These are phyloP conservation scores for Neodiprion pinetum DNA, from an alignment of 1,140 invertebrate genomes.

Conservation along the genomic window DNA sequence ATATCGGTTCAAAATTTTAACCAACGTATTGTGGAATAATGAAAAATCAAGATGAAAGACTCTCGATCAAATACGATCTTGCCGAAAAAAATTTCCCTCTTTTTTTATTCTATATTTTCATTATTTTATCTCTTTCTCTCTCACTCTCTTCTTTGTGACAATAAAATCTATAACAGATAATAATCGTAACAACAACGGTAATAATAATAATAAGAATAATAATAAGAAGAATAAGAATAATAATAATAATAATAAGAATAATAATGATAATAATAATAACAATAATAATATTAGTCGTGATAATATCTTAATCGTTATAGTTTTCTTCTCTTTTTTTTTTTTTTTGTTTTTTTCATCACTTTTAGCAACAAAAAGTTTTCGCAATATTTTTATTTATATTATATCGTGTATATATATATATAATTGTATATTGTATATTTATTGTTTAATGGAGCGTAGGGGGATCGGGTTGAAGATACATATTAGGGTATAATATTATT, in stretches of 20 bases:
- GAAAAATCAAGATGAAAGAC: background rate
- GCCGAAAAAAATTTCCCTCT: background rate
- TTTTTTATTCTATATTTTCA: constrained; percentile 16
- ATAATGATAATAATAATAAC: too few species aligned
- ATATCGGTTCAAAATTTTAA: too few species aligned
- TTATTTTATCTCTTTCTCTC: constrained; percentile 6
- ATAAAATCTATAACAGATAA: background rate
- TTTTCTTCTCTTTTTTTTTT: constrained; percentile 13
- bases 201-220: background rate
- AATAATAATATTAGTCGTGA: too few species aligned
- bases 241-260: too few species aligned
- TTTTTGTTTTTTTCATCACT: constrained; percentile 6
- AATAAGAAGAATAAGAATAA: background rate
- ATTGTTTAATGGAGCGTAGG: constrained; percentile 9
- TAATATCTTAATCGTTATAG: too few species aligned
- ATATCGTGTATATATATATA: constrained; percentile 10
- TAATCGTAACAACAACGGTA: background rate
- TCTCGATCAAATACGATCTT: constrained; percentile 7
- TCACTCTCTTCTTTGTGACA: constrained; percentile 9
- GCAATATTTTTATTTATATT: constrained; percentile 12
- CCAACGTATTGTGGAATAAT: background rate
- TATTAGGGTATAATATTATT: constrained; percentile 11
- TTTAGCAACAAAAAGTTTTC: too few species aligned
- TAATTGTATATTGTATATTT: constrained; percentile 13
- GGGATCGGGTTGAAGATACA: background rate